Conservation (phyloP, 2,797 vertebrate genomes). For the Tamandua tetradactyla region DNA sequence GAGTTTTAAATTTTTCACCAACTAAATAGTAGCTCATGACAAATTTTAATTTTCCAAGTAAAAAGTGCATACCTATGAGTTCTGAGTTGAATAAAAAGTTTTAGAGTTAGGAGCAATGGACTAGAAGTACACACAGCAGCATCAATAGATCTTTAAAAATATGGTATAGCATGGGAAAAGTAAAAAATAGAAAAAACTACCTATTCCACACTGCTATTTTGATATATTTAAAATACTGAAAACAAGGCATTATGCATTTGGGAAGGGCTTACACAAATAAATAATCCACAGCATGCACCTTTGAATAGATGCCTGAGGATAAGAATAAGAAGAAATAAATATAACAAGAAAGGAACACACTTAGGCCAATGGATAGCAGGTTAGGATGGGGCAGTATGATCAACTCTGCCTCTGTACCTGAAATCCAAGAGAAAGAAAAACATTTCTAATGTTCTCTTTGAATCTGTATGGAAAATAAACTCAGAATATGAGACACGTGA, state of each 20-base stretch:
- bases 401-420: not conserved
- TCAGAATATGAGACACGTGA: not conserved
- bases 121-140: not conserved
- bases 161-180: not conserved
- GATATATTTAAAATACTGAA: not conserved
- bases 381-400: not conserved
- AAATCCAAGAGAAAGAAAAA: not conserved
- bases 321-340: not conserved
- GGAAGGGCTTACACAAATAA: not conserved
- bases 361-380: not conserved
- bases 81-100: not conserved
- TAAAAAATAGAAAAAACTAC: not conserved
- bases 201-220: not conserved
- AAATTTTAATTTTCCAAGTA: conserved; percentile 57
- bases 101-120: not conserved
- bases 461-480: not conserved
- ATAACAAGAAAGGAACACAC: not conserved
- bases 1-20: not conserved
- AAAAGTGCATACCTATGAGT: conserved; percentile 36
- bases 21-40: conserved; percentile 24
- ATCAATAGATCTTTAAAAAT: conserved; percentile 42
- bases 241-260: not conserved
- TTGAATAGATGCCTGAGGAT: not conserved
- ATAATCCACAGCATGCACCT: not conserved
- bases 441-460: not conserved